Percentiles rank a stretch among this genome's conserved stretches.
Conservation (phyloP, 1,140 invertebrate species). For the Branchinecta lindahli region DNA sequence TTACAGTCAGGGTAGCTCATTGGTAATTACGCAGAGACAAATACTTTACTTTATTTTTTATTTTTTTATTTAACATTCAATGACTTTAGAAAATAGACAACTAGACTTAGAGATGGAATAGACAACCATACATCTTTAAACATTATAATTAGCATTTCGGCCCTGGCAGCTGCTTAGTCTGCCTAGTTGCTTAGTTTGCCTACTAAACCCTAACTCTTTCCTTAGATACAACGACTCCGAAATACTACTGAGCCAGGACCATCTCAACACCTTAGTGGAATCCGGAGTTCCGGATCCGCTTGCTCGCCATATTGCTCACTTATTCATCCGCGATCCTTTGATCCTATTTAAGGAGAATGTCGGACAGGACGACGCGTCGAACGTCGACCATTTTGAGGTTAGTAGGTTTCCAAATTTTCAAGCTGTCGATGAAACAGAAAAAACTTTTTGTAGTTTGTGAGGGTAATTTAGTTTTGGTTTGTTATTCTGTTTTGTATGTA, state of each 20-base stretch:
- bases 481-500: background rate
- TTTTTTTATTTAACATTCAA: too few relatives aligned
- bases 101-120: too few relatives aligned
- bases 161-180: too few relatives aligned
- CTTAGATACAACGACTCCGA: background rate
- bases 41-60: too few relatives aligned
- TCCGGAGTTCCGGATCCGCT: slow-evolving; percentile 79
- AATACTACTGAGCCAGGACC: slow-evolving; percentile 64
- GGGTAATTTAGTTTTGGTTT: background rate
- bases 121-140: too few relatives aligned
- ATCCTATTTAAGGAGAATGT: slow-evolving; percentile 92
- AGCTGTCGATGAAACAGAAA: background rate
- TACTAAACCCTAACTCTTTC: too few relatives aligned
- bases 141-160: too few relatives aligned
- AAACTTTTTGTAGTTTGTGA: background rate
- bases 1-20: too few relatives aligned
- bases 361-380: slow-evolving; percentile 78
- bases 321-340: slow-evolving; percentile 95
- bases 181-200: too few relatives aligned
- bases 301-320: slow-evolving; percentile 88
- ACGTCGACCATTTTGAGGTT: slow-evolving; percentile 98
- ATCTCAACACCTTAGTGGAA: slow-evolving; percentile 62
- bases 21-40: too few relatives aligned
- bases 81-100: too few relatives aligned
- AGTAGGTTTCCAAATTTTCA: slow-evolving; percentile 14